A percentile compares a stretch with the other conserved stretches of the same genome.
Evolutionary conservation across 2,888 invertebrate species (phyloP).

Genomic region (Leptopterna dolabrata): DNA sequence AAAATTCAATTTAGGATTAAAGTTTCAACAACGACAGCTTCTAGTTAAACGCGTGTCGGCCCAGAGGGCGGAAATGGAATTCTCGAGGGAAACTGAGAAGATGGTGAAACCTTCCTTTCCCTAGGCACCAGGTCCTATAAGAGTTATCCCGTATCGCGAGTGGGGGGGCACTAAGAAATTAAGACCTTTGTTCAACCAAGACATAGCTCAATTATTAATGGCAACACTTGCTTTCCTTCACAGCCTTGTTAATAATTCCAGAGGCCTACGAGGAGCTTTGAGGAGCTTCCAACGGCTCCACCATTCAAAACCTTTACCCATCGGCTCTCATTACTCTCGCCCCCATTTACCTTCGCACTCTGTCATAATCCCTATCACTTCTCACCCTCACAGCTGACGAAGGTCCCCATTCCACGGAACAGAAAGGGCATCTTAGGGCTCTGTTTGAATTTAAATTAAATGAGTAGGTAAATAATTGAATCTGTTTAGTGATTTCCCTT

Average conservation of each 20-base stretch:
- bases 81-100: not conserved
- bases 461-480: too few relatives aligned
- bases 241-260: conserved; percentile 52
- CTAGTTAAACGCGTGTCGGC: conserved; percentile 6
- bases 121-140: not conserved
- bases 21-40: not conserved
- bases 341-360: not conserved
- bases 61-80: conserved; percentile 16
- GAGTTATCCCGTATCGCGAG: conserved; percentile 34
- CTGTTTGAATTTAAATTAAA: too few relatives aligned
- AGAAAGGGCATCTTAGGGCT: too few relatives aligned
- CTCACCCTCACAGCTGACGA: not conserved
- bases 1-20: conserved; percentile 14
- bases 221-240: conserved; percentile 50
- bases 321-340: not conserved
- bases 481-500: too few relatives aligned
- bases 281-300: not conserved
- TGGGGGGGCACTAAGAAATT: conserved; percentile 31
- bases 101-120: not conserved
- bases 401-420: too few relatives aligned
- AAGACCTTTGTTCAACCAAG: conserved; percentile 49
- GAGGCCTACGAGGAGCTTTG: conserved; percentile 1
- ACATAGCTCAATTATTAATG: conserved; percentile 44
- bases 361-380: conserved; percentile 32
- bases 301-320: not conserved